A percentile compares a stretch with the other conserved stretches of the same genome.
phyloP scores from a whole-genome alignment of 2,888 invertebrate species.

The Spisula subtruncata region DNA sequence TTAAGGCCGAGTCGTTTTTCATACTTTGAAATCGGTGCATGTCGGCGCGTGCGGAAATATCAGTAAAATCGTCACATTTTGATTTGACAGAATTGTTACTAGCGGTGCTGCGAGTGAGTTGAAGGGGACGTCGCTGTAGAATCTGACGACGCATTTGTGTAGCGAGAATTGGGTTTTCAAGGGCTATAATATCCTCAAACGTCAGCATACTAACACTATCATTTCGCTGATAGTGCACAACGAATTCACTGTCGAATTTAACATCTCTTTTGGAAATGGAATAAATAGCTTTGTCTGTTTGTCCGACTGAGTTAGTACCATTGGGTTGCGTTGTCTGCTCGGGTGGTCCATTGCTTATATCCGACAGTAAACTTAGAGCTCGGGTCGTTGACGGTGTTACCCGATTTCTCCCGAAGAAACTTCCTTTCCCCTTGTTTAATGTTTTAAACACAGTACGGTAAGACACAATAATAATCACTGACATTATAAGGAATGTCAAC shows the following conservation, averaged over 20 bases:
- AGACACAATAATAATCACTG: conserved; percentile 75
- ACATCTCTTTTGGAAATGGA: conserved; percentile 67
- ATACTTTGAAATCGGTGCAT: conserved; percentile 80
- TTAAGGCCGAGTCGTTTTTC: conserved; percentile 78
- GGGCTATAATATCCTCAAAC: conserved; percentile 81
- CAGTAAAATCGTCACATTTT: conserved; percentile 80
- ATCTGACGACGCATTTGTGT: conserved; percentile 66
- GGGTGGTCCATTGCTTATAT: conserved; percentile 58
- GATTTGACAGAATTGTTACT: conserved; percentile 75
- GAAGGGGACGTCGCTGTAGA: conserved; percentile 72
- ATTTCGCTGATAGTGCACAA: conserved; percentile 82
- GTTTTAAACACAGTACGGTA: conserved; percentile 82
- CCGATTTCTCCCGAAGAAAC: conserved; percentile 77
- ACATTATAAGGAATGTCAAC: conserved; percentile 73
- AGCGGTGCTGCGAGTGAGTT: conserved; percentile 74
- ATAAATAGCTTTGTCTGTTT: conserved; percentile 65
- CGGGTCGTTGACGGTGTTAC: conserved; percentile 74
- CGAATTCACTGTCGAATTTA: conserved; percentile 62
- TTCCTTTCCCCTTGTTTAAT: conserved; percentile 75
- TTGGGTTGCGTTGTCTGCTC: conserved; percentile 14
- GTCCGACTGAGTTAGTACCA: conserved; percentile 27
- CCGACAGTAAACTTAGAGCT: conserved; percentile 76
- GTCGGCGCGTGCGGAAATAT: conserved; percentile 84
- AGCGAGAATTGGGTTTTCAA: conserved; percentile 81
- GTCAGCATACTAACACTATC: conserved; percentile 74